phyloP scores from a whole-genome alignment of 2,113 vertebrate species.

The Burhinus bistriatus region DNA sequence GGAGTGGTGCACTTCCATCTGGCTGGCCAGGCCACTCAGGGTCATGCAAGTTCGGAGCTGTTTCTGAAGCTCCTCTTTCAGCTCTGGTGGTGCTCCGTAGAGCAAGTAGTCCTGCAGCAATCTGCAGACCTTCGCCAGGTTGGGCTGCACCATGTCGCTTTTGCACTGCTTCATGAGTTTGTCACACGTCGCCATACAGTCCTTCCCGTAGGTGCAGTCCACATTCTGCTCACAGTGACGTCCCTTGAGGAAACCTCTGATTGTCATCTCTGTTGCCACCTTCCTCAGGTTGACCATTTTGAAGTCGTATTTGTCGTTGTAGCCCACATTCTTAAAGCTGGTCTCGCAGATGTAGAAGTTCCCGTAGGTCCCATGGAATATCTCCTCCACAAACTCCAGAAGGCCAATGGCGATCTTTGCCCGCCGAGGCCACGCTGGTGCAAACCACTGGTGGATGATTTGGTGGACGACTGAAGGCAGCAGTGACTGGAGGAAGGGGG shows the following conservation, averaged over 20 bases:
- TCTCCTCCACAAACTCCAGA: constrained; percentile 95
- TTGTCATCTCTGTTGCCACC: constrained; percentile 84
- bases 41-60: constrained; percentile 93
- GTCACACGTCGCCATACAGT: constrained; percentile 91
- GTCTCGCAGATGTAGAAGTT: constrained; percentile 94
- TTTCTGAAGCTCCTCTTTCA: constrained; percentile 85
- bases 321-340: constrained; percentile 84
- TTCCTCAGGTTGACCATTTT: constrained; percentile 89
- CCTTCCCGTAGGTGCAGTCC: constrained; percentile 90
- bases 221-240: constrained; percentile 86
- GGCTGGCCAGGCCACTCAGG: constrained; percentile 91
- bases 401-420: constrained; percentile 92
- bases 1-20: constrained; percentile 96
- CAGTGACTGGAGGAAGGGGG: constrained; percentile 78
- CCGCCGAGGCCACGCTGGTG: constrained; percentile 89
- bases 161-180: constrained; percentile 91
- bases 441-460: constrained; percentile 89
- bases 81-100: constrained; percentile 80
- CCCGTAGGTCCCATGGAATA: constrained; percentile 92
- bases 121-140: constrained; percentile 91
- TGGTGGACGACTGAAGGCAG: constrained; percentile 79
- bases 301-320: constrained; percentile 90
- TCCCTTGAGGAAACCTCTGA: constrained; percentile 85
- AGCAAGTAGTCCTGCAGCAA: constrained; percentile 90
- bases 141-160: constrained; percentile 89